Base-by-base conservation (phyloP, 2,113 vertebrate species). In the Leptobrachium leishanense region DNA sequence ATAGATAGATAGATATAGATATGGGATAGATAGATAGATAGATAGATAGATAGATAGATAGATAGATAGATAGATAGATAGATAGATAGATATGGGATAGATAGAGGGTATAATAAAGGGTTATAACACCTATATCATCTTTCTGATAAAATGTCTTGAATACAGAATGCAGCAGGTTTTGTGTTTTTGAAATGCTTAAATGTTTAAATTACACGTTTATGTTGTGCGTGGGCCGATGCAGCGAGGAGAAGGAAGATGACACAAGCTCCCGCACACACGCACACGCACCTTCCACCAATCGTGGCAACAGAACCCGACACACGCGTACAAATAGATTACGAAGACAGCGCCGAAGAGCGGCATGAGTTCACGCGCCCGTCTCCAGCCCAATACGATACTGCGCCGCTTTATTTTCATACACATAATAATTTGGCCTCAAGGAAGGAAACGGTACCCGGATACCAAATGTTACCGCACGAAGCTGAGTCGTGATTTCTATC, bases 391-490 rank as follows among this genome's bases (percentile, higher is more conserved):
- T 46, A 53, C 66, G 64, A n/a, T 43, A 40, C 39, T 12, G 43
- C 54, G 69, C 20, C 54, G 69, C 69, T 72, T 74, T 80, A 62
- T 74, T n/a, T n/a, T n/a, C n/a, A 41, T 62, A 62, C 68, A n/a
- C n/a, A n/a, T n/a, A n/a, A 68, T n/a, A 74, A 68, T 46, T 74
- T 80, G 64, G 71, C 75, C 72, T 43, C 31, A 74, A 74, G 71
- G 66, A 68, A 80, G 42, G 74, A 74, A 41, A 74, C 74, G 71
- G 71, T 53, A 74, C 43, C 71, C 72, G 68, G 55, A 74, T 80
- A 74, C 78, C 72, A 80, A 80, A 80, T 80, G 78, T 74, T 74
- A 57, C 78, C 68, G 74, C 68, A 72, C 72, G 73, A n/a, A 74
- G 57, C 41, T 74, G 72, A 68, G 78, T 68, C 74, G 72, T 59